Conservation (phyloP, 2,797 vertebrate genomes). For the Lateolabrax maculatus region DNA sequence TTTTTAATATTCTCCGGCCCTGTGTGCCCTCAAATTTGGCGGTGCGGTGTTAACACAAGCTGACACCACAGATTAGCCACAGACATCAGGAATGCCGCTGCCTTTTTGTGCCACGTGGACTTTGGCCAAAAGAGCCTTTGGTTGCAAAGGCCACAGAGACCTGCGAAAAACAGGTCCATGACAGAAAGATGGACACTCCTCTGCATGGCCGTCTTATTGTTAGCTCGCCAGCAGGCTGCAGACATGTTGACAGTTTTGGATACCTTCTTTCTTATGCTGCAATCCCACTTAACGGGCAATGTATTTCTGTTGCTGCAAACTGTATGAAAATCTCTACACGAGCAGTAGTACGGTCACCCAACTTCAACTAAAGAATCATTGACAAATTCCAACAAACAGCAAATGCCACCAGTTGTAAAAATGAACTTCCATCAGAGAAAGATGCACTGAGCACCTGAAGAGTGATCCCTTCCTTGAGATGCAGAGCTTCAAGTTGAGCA, state of each 20-base stretch:
- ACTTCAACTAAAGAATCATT: neutral
- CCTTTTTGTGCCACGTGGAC: conserved; percentile 97
- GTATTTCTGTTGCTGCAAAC: neutral
- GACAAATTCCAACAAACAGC: neutral
- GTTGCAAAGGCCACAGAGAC: conserved; percentile 84
- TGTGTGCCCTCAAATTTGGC: conserved; percentile 95
- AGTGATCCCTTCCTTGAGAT: conserved; percentile 12
- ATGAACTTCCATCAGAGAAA: neutral
- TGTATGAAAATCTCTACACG: neutral
- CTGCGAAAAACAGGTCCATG: conserved; percentile 75
- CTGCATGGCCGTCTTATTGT: neutral
- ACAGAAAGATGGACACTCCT: conserved; percentile 53
- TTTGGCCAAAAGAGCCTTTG: conserved; percentile 93
- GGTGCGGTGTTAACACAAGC: conserved; percentile 98
- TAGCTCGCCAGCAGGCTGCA: neutral
- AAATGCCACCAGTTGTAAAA: neutral
- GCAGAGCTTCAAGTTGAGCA: conserved; percentile 24
- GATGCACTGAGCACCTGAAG: conserved; percentile 14
- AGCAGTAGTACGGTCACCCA: neutral
- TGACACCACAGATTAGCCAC: conserved; percentile 99
- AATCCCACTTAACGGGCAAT: neutral
- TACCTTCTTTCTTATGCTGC: neutral
- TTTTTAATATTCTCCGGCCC: conserved; percentile 96
- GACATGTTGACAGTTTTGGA: neutral
- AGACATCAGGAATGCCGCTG: conserved; percentile 99